Percentiles rank a stretch among this genome's conserved stretches.
Conservation (phyloP, 2,113 vertebrate genomes). For the Noctilio leporinus region DNA sequence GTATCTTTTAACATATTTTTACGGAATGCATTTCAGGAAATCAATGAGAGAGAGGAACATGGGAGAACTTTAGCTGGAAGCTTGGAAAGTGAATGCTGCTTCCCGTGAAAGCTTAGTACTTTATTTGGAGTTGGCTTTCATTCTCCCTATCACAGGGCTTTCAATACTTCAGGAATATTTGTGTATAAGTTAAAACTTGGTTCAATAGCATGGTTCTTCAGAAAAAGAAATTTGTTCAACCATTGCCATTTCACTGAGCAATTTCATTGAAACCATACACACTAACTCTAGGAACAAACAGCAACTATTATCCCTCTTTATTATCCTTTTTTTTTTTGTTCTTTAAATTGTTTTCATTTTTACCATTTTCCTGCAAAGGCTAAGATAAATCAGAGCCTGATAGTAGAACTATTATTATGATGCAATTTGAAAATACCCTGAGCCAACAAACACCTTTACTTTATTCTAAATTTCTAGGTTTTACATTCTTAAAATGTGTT, state of each 20-base stretch:
- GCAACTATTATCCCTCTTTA: background rate
- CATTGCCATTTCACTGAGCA: background rate
- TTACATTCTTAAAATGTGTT: background rate
- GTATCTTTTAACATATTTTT: slow-evolving; percentile 11
- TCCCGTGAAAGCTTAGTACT: background rate
- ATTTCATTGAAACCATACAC: background rate
- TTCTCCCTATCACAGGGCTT: background rate
- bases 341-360: slow-evolving; percentile 22
- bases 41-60: background rate
- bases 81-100: background rate
- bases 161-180: background rate
- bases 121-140: background rate
- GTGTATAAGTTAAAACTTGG: background rate
- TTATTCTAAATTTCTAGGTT: background rate
- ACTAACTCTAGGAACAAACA: background rate
- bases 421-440: background rate
- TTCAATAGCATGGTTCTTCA: background rate
- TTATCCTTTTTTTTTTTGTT: too few relatives aligned
- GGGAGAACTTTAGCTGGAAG: background rate
- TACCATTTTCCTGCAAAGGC: background rate
- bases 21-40: background rate
- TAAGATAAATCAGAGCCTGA: background rate
- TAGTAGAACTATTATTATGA: background rate
- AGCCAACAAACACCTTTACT: background rate
- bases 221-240: background rate